phyloP scores from a whole-genome alignment of 2,888 invertebrate species.

The Drosophila robusta region DNA sequence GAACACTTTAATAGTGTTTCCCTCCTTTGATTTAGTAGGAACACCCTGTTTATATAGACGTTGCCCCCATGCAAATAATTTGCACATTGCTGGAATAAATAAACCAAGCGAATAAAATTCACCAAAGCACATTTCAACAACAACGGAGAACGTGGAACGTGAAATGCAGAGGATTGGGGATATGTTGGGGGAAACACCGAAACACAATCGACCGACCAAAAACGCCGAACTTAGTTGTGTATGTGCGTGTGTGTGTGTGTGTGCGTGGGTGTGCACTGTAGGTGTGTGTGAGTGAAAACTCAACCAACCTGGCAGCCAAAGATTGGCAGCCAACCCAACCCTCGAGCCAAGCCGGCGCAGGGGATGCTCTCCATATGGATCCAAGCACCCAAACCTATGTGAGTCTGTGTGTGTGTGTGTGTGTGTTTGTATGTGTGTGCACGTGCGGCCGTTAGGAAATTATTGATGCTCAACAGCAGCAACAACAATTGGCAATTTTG shows the following conservation, averaged over 20 bases:
- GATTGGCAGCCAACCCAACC: neutral
- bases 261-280: neutral
- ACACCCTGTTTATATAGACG: slow-evolving; percentile 32
- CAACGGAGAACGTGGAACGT: slow-evolving; percentile 27
- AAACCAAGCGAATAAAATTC: slow-evolving; percentile 61
- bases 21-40: no score
- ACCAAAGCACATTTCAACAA: slow-evolving; percentile 48
- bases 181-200: slow-evolving; percentile 19
- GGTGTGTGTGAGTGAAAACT: slow-evolving; percentile 12
- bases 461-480: slow-evolving; percentile 45
- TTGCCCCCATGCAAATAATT: slow-evolving; percentile 55
- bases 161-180: slow-evolving; percentile 15
- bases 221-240: neutral
- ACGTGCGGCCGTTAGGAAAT: slow-evolving; percentile 45
- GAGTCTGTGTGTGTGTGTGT: slow-evolving; percentile 4
- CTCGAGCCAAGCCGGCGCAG: slow-evolving; percentile 9
- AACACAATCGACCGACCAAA: slow-evolving; percentile 20
- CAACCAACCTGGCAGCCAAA: slow-evolving; percentile 15
- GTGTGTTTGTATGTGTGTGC: slow-evolving; percentile 6
- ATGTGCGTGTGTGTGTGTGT: slow-evolving; percentile 10
- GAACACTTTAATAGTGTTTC: no score
- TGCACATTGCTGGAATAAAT: slow-evolving; percentile 66
- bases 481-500: slow-evolving; percentile 37
- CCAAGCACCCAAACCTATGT: slow-evolving; percentile 1
- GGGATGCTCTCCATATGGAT: slow-evolving; percentile 40